Base-by-base conservation (phyloP, 2,113 vertebrate species). In the Ceratotherium simum region DNA sequence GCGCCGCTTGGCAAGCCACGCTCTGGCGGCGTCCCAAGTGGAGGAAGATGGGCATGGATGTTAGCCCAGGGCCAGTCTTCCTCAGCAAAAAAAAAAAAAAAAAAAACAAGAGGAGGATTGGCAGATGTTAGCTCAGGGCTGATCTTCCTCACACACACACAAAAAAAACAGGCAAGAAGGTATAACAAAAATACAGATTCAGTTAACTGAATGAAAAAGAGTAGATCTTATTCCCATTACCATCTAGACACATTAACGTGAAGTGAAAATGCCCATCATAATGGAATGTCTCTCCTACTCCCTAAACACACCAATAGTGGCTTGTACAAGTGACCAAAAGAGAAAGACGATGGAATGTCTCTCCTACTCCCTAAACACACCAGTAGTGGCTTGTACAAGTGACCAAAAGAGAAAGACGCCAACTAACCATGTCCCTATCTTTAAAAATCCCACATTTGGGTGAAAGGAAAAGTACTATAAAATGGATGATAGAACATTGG, bases 131-230 rank as follows among this genome's bases (percentile, higher is more conserved):
- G 42, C 42, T 42, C 42, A 42, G 42, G 42, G 42, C 42, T 42
- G 42, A 42, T 42, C 3, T 42, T 42, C 42, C 42, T 42, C 42
- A 42, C 42, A 42, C 4, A 42, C n/a, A n/a, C n/a, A n/a, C n/a
- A 42, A 42, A 42, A 60, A 78, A 92, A 91, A 82, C 11, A 86
- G 20, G 14, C 69, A 29, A 36, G 36, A 90, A 96, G 23, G 31
- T 81, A 84, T 54, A 90, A 93, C 16, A 58, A 96, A 97, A 96
- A 39, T 20, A 83, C 8, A 73, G 51, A 72, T 31, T 91, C 39
- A 78, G 10, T 90, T 90, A 62, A 91, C 31, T 39, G 18, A 81
- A 95, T 72, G 39, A 56, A 75, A 97, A 60, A 73, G 6, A 65
- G 16, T 11, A 64, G 9, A 87, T 29, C 65, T 78, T 87, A 87